Evolutionary conservation across 2,888 invertebrate species (phyloP).

Genomic region (Augiades crinisus): DNA sequence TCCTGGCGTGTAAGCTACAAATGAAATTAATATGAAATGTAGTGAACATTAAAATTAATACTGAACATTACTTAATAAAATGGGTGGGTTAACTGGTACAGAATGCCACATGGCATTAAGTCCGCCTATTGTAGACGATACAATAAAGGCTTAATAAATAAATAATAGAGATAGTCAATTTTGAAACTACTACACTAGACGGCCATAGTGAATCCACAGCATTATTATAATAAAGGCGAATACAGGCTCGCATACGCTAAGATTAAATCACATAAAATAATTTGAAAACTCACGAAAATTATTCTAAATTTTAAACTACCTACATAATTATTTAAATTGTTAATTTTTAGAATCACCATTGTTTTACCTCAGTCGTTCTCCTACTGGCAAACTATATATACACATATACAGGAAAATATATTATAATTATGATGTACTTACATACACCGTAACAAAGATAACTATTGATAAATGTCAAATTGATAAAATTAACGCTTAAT

Average conservation of each 20-base stretch:
- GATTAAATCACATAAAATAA: constrained; percentile 22
- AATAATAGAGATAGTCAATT: too few species aligned
- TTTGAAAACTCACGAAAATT: constrained; percentile 17
- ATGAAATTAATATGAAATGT: too few species aligned
- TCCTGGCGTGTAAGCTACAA: too few species aligned
- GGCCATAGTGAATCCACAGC: not conserved
- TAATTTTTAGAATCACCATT: constrained; percentile 54
- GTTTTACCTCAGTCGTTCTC: constrained; percentile 58
- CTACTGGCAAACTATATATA: constrained; percentile 49
- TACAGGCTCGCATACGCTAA: not conserved
- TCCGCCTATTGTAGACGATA: too few species aligned
- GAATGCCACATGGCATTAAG: too few species aligned
- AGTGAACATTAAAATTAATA: too few species aligned
- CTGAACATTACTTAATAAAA: too few species aligned
- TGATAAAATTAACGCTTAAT: constrained; percentile 10
- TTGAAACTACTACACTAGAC: too few species aligned
- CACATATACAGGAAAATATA: constrained; percentile 41
- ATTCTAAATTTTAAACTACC: constrained; percentile 21
- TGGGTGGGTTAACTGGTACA: too few species aligned
- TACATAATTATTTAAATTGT: constrained; percentile 32
- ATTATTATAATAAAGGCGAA: not conserved
- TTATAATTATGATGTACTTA: constrained; percentile 27
- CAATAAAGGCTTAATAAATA: too few species aligned
- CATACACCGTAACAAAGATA: constrained; percentile 14
- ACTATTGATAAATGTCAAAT: constrained; percentile 17